Evolutionary conservation across 2,888 invertebrate species (phyloP), one percentile per base, ranked within the genome.

Genomic region (Callimorpha dominula): DNA sequence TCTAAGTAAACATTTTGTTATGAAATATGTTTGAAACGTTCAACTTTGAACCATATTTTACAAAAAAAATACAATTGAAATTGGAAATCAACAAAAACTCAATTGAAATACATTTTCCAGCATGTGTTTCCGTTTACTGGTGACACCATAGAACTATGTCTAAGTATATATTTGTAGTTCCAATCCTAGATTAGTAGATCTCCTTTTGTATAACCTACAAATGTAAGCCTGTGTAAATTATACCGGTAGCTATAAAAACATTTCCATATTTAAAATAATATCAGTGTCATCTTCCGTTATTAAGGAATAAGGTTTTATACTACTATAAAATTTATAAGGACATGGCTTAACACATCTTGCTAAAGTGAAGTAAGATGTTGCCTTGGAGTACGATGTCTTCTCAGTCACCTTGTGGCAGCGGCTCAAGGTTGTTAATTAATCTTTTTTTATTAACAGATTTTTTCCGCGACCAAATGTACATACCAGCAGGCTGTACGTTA

Each of bases 341-440:
- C 62, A 42, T 73, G 43, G 17, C 42, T 65, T 15, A 62, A 31
- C 11, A 20, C 31, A 67, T 20, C 14, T 72, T 63, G 46, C 72
- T 63, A 50, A 70, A 78, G 60, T 71, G 72, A 73, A 65, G 74
- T 66, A 78, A 78, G 72, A 74, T 73, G 42, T 83, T 70, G 82
- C 90, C 90, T 91, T 91, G 90, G 80, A 87, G 84, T 83, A 83
- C 86, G 83, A 89, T 87, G 88, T 89, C 87, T 90, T 88, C 87
- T 88, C 80, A 49, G 88, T 90, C 84, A 86, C 90, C 89, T 91
- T 83, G 83, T 69, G 66, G 31, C 68, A 75, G 71, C 70, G 72
- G 76, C 81, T 87, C 91, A 90, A 91, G 91, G 91, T 83, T 81
- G 73, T 31, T 81, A 62, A 81, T 82, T 81, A 81, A 83, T 80